Base-by-base conservation (phyloP, 2,113 vertebrate genomes). In the Gopherus flavomarginatus region DNA sequence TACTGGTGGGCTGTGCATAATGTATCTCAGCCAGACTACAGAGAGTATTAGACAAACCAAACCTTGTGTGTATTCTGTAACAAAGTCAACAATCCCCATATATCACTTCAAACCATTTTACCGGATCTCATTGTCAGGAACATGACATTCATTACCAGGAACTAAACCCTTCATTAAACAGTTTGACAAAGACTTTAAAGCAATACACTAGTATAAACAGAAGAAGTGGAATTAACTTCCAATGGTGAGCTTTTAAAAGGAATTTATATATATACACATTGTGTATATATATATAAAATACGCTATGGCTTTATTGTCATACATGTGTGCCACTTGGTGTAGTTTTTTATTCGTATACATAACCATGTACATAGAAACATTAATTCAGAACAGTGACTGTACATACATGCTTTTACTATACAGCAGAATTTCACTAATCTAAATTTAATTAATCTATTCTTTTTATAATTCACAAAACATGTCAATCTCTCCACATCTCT, bases 151-250 rank as follows among this genome's bases (percentile, higher is more conserved):
- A 96, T 96, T 97, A 95, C 65, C 90, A 44, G 86, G 94, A 81
- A 93, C 72, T 94, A 98, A 97, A 97, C 94, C 92, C 38, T 83
- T 97, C 82, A 92, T 96, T 97, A 96, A 54, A 49, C 44, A 81
- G 19, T 92, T 97, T 94, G 21, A 90, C 44, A 29, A 97, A 95
- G 75, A 93, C 56, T 81, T 97, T 87, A 95, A 95, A 96, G 80
- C 38, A 86, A 62, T 65, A 69, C 4, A 31, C 1, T 86, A 88
- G 22, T 86, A 92, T 86, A 78, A 95, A 95, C 81, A 96, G 90
- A 96, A 95, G 83, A 97, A 86, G 24, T 12, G 56, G n/a, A 92
- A 89, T 94, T 96, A 94, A 17, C n/a, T 97, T 95, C 92, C 81
- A 91, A 31, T 62, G 11, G n/a, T 17, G 94, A 94, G 2, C 2